phyloP scores from a whole-genome alignment of 2,113 vertebrate species.

The Chaenogobius annularis region DNA sequence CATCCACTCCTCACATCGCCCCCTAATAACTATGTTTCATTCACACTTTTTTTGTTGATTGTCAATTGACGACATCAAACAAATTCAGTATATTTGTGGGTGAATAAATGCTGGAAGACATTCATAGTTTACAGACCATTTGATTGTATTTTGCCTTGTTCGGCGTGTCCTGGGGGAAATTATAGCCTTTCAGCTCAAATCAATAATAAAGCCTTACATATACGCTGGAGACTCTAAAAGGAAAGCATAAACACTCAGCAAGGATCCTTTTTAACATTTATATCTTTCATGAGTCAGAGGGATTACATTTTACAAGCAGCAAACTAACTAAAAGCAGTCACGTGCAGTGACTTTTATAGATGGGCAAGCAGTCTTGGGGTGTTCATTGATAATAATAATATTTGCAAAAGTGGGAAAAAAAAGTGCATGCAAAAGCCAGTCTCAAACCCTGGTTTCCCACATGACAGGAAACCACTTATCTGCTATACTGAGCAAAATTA shows the following conservation, averaged over 20 bases:
- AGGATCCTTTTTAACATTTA: constrained; percentile 2
- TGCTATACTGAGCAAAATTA: too few species aligned
- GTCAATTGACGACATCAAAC: background rate
- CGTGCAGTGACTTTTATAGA: too few species aligned
- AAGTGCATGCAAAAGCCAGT: too few species aligned
- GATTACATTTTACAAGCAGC: background rate
- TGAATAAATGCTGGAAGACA: background rate
- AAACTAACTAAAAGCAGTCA: too few species aligned
- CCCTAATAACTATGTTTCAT: background rate
- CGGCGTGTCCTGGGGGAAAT: background rate
- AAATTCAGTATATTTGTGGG: background rate
- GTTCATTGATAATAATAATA: too few species aligned
- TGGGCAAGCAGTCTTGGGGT: too few species aligned
- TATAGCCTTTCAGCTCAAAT: background rate
- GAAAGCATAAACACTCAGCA: constrained; percentile 2
- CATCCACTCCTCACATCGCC: background rate
- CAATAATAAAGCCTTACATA: background rate
- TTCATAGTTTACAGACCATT: background rate
- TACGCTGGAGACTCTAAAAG: background rate
- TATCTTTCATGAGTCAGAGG: background rate
- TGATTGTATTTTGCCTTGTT: background rate
- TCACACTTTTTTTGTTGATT: background rate
- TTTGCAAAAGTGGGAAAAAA: too few species aligned
- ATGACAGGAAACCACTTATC: too few species aligned
- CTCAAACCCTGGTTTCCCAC: too few species aligned